These are phyloP conservation scores for Chelmon rostratus DNA, from an alignment of 2,797 vertebrate species.

Conservation along the genomic window DNA sequence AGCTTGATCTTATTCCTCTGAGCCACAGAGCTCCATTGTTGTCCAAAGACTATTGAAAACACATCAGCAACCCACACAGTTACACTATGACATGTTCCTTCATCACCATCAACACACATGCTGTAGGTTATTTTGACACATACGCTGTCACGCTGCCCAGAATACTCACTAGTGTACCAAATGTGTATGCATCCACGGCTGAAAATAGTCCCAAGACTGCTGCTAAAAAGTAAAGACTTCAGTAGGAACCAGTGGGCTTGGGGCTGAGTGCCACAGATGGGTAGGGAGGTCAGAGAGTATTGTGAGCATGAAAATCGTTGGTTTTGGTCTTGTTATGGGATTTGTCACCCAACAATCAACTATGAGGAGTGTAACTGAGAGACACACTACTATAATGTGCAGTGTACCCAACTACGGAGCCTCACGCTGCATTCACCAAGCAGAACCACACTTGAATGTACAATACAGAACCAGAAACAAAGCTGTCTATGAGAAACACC, in stretches of 20 bases:
- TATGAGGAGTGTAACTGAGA: not conserved
- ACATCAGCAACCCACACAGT: not conserved
- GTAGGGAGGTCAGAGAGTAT: not conserved
- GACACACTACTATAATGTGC: not conserved
- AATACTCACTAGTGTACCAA: not conserved
- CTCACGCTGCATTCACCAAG: constrained; percentile 1
- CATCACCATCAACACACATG: not conserved
- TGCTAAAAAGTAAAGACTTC: not conserved
- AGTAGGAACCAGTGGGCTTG: too few relatives aligned
- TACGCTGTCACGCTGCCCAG: not conserved
- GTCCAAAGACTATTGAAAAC: not conserved
- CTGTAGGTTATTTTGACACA: not conserved
- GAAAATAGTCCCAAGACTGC: too few relatives aligned
- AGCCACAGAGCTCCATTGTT: not conserved
- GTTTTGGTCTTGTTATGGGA: not conserved
- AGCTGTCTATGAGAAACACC: not conserved
- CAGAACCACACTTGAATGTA: not conserved
- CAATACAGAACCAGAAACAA: not conserved
- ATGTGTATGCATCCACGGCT: not conserved
- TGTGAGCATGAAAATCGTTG: not conserved
- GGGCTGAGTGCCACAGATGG: not conserved
- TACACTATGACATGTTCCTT: not conserved
- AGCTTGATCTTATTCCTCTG: not conserved
- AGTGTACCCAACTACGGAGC: not conserved
- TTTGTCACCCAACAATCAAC: not conserved